Evolutionary conservation across 1,140 invertebrate species (phyloP).

Genomic region (Musca domestica): DNA sequence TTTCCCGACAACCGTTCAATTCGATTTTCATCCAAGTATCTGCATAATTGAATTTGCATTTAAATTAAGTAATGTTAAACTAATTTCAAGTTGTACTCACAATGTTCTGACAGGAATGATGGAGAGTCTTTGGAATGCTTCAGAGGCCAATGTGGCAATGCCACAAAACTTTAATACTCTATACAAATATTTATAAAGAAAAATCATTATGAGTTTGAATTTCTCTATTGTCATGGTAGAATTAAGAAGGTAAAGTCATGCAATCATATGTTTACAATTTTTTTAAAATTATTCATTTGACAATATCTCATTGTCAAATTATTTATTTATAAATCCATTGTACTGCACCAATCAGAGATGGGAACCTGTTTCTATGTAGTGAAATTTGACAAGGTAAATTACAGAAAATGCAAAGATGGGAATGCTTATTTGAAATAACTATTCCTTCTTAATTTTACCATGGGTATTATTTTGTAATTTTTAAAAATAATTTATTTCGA

Average conservation of each 20-base stretch:
- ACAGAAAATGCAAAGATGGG: background rate
- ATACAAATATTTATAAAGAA: background rate
- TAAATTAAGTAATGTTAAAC: too few species aligned
- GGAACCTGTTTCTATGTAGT: too few species aligned
- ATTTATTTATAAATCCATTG: too few species aligned
- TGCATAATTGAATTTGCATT: too few species aligned
- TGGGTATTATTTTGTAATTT: too few species aligned
- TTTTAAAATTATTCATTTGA: background rate
- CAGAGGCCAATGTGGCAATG: conserved; percentile 39
- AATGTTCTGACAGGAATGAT: conserved; percentile 40
- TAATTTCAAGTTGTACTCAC: conserved; percentile 36
- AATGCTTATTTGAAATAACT: background rate
- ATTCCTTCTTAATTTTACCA: too few species aligned
- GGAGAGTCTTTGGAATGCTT: conserved; percentile 43
- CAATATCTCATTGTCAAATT: background rate
- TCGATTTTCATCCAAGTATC: conserved; percentile 54
- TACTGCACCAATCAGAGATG: too few species aligned
- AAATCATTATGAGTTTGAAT: background rate
- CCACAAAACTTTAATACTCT: conserved; percentile 49
- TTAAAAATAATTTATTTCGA: background rate
- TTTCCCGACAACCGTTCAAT: conserved; percentile 41
- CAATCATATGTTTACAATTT: too few species aligned
- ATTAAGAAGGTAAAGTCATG: too few species aligned
- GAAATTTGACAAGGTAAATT: too few species aligned
- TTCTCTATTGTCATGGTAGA: background rate